Base-by-base conservation (phyloP, 2,113 vertebrate species). In the Ramphastos sulfuratus region DNA sequence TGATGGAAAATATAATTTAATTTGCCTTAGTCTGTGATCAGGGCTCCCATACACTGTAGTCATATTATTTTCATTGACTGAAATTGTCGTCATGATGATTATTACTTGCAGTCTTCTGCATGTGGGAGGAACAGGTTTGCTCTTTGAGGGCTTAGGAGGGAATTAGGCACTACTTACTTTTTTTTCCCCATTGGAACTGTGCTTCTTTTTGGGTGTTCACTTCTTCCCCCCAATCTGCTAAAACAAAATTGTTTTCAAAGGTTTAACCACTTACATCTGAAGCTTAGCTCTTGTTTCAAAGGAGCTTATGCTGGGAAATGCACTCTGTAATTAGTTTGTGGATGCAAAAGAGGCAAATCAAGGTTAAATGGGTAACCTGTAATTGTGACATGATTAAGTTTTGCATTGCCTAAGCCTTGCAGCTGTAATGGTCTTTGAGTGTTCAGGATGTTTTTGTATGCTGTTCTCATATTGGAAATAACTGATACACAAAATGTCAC, bases 271-370 rank as follows among this genome's bases (percentile, higher is more conserved):
- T 19, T 58, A 17, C 58, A 75, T 77, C 13, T 86, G 2, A 7
- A 67, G 61, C 16, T 87, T 39, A 56, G 54, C 37, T 55, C 33
- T 44, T 39, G 8, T 91, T 92, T 85, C 54, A 52, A 81, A 79
- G 35, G 31, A 80, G 54, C 69, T 94, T 85, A 85, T 1, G 9
- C 48, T 90, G 85, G 80, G 69, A 92, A 93, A 88, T 15, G 12
- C 4, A 42, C 72, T 76, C 82, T 90, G 33, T 92, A 84, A 94
- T 96, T 92, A 91, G 65, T 21, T 61, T 59, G 50, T 61, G 7
- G 55, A 89, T 84, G 82, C 59, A 89, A 92, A 92, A 80, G 58
- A 90, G 30, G 48, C 37, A 79, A 91, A 85, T 80, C 73, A 89
- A 72, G 15, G 37, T 81, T 90, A 67, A 80, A 35, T 19, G 28